Conservation (phyloP, 1,140 invertebrate genomes). For the Dendrolimus punctatus region DNA sequence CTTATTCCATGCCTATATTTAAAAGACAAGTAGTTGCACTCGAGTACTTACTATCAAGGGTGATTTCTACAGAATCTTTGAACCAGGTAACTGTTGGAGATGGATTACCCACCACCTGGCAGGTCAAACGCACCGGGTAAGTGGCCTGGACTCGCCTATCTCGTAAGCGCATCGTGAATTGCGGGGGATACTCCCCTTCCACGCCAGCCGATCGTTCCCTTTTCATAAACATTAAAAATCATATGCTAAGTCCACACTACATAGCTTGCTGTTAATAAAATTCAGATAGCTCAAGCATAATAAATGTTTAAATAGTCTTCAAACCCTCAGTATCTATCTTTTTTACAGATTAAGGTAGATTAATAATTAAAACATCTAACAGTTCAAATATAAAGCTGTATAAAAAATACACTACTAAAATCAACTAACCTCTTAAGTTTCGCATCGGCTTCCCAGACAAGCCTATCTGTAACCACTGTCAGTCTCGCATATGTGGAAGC, state of each 20-base stretch:
- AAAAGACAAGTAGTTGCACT: no score
- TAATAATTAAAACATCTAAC: neutral
- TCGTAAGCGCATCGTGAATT: conserved; percentile 90
- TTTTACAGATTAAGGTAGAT: no score
- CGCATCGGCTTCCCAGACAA: conserved; percentile 80
- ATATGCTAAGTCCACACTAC: no score
- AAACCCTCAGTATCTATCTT: no score
- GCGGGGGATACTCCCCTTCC: conserved; percentile 75
- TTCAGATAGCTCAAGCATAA: neutral
- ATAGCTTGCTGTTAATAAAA: neutral
- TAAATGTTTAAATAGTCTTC: neutral
- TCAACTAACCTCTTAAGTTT: conserved; percentile 77
- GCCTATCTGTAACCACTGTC: conserved; percentile 81
- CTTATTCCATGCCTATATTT: no score
- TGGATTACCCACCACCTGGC: conserved; percentile 87
- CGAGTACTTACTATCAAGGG: conserved; percentile 33
- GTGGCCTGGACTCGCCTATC: conserved; percentile 86
- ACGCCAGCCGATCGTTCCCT: conserved; percentile 51
- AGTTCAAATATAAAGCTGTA: neutral
- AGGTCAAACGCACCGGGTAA: conserved; percentile 89
- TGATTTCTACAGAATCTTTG: conserved; percentile 78
- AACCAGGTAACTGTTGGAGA: conserved; percentile 83
- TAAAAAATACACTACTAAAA: conserved; percentile 1
- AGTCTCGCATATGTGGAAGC: conserved; percentile 88
- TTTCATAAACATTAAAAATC: conserved; percentile 5